Evolutionary conservation across 1,140 invertebrate genomes (phyloP), one percentile per base, ranked within the genome.

Genomic region (Ceratina calcarata): DNA sequence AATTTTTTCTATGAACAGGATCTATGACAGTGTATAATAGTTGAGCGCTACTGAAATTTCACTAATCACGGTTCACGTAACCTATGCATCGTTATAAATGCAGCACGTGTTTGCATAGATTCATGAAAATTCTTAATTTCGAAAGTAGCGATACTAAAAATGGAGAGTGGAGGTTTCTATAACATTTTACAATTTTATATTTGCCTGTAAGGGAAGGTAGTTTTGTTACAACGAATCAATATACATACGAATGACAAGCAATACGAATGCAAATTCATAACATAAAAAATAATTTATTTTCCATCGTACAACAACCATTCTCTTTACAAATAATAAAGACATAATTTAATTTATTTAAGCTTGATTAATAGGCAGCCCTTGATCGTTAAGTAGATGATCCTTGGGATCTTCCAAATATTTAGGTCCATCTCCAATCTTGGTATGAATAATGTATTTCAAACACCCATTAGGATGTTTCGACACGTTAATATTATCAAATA

Each of bases 391-490:
- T 32, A 96, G 91, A 91, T 96, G 95, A 64, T 94, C 90, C 49
- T 91, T 82, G 10, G 92, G 88, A 88, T 94, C 90, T 15, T 79
- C 81, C 7, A 95, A 80, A 86, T 94, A 90, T 83, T 93, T 89
- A 15, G 96, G 96, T 16, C 96, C 97, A 74, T 95, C 92, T 12
- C 97, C 96, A 60, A 97, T 93, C 91, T 95, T 95, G 4, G 97
- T 98, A 86, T 96, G 94, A 85, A 98, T 98, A n/a, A 97, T 94
- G 91, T 97, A 98, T 90, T 97, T 97, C 2, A 98, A 91, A 20
- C 94, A 87, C 89, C 96, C 95, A 24, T 90, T 88, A 32, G 89
- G 85, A 82, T 94, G 91, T 62, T 89, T 87, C 24, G 93, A 75
- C 37, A 94, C 70, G 76, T 93, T 91, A 18, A 94, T 84, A 49